Evolutionary conservation across 2,888 invertebrate species (phyloP).

Genomic region (Sericinus montela): DNA sequence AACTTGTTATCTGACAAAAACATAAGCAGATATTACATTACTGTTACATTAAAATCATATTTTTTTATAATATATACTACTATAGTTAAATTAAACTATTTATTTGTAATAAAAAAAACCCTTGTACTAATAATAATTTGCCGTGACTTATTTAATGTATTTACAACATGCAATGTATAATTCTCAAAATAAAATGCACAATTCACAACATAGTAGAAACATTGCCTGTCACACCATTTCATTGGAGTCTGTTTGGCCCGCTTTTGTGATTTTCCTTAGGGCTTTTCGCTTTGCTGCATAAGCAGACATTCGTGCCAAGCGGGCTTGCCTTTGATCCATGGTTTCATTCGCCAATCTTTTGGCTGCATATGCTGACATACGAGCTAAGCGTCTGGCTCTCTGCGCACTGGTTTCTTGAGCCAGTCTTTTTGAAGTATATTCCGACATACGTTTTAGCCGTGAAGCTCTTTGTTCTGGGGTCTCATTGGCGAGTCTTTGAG

Average conservation of each 20-base stretch:
- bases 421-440: constrained; percentile 62
- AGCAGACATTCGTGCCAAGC: constrained; percentile 63
- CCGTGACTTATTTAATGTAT: too few relatives aligned
- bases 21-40: too few relatives aligned
- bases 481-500: constrained; percentile 62
- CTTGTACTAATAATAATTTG: too few relatives aligned
- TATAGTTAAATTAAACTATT: too few relatives aligned
- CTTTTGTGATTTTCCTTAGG: constrained; percentile 39
- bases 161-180: too few relatives aligned
- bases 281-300: constrained; percentile 64
- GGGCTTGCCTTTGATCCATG: constrained; percentile 43
- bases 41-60: too few relatives aligned
- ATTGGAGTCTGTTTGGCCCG: neutral
- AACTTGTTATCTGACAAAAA: too few relatives aligned
- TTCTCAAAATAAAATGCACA: neutral
- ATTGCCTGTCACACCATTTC: neutral
- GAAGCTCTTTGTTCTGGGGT: constrained; percentile 56
- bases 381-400: constrained; percentile 54
- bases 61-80: too few relatives aligned
- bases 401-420: constrained; percentile 60
- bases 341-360: constrained; percentile 62
- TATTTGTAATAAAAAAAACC: too few relatives aligned
- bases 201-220: neutral
- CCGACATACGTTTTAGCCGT: constrained; percentile 65
- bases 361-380: constrained; percentile 71